Evolutionary conservation across 2,888 invertebrate genomes (phyloP).

Genomic region (Lasioglossum pauxillum): DNA sequence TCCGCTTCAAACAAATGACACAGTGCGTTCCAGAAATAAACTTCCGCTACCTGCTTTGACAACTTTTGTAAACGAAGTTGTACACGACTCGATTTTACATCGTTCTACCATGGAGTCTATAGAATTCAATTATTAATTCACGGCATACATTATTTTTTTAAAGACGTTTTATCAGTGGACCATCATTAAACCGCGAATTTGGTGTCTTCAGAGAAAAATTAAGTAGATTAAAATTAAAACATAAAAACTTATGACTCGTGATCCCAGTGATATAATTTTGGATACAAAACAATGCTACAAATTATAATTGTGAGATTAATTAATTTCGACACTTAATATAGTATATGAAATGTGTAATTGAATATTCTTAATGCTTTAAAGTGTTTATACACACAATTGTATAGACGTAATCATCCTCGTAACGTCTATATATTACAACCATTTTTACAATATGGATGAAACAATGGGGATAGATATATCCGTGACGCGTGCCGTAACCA

Average conservation of each 20-base stretch:
- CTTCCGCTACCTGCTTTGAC: background rate
- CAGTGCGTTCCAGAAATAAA: background rate
- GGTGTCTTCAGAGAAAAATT: background rate
- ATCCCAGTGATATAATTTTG: no score
- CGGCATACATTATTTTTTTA: background rate
- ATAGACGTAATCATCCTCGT: background rate
- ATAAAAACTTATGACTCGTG: no score
- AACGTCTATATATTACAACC: background rate
- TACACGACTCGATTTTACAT: background rate
- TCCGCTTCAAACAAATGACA: background rate
- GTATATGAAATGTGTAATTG: background rate
- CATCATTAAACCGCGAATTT: background rate
- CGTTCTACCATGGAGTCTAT: background rate
- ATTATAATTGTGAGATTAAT: no score
- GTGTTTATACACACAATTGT: background rate
- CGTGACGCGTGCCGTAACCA: background rate
- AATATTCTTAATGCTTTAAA: background rate
- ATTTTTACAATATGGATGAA: background rate
- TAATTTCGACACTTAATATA: no score
- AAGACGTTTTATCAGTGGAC: background rate
- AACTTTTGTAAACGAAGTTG: slow-evolving; percentile 3
- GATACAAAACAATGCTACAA: no score
- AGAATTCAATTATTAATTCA: background rate
- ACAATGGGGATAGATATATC: background rate
- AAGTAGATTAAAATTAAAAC: background rate